Evolutionary conservation across 1,140 invertebrate species (phyloP), one percentile per base, ranked within the genome.

Genomic region (Caerostris extrusa): DNA sequence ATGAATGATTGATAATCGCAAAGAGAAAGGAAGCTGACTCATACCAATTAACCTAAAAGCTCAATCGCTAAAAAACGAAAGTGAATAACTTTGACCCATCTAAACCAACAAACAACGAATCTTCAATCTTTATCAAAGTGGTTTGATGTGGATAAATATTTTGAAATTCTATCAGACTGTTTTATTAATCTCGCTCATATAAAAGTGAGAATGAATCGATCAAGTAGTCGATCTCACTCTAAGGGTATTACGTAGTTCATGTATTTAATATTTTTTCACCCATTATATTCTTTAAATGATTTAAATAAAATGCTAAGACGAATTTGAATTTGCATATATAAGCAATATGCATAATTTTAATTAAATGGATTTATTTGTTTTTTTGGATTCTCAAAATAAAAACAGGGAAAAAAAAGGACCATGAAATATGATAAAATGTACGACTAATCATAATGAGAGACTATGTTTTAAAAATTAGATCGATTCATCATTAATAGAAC

Each of bases 11-110:
- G 50, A 77, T 50, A 34, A 77, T 14, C 14, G 71, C 8, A 77
- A 77, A 77, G 12, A n/a, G 50, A 50, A 77, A 77, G 8, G 71
- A 12, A 53, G 53, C 14, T 50, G 71, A 77, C 71, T 77, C 53
- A 5, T 12, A 77, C 53, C 71, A 53, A 77, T 77, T 77, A 77
- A 77, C 71, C 50, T 77, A 53, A 77, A 77, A 77, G 71, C 71
- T 77, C 50, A 50, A 50, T 77, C 71, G 53, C 50, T 53, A 77
- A 71, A 71, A 77, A 77, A 12, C 10, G 34, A 77, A 77, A 53
- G 71, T 10, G 5, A 12, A 50, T 34, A 34, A 77, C 10, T 77
- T 77, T 77, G 71, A 77, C 71, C 71, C 53, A 77, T 50, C 71
- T 77, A 77, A 77, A 53, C 71, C 50, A 77, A 77, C 71, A 77